These are phyloP conservation scores for Leptoclinus maculatus DNA, from an alignment of 2,797 vertebrate species.

Conservation along the genomic window DNA sequence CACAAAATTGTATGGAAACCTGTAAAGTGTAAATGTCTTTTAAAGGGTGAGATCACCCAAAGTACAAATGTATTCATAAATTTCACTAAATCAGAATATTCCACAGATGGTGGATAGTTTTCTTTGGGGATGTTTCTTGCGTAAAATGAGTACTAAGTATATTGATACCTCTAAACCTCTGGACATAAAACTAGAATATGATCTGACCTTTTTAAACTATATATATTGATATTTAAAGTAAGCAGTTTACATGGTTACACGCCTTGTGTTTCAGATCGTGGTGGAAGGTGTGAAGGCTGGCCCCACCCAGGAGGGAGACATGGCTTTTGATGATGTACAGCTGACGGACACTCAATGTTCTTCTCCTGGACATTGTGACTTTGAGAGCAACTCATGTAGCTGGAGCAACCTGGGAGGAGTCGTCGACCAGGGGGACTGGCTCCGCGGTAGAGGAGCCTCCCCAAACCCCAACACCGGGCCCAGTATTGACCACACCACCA, in stretches of 20 bases:
- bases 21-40: not conserved
- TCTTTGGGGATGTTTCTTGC: not conserved
- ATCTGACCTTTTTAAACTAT: not conserved
- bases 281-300: slow-evolving; percentile 80
- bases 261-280: slow-evolving; percentile 71
- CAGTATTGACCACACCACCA: slow-evolving; percentile 82
- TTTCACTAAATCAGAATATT: not conserved
- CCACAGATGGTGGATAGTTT: not conserved
- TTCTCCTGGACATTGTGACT: slow-evolving; percentile 78
- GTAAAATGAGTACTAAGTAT: not conserved
- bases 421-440: slow-evolving; percentile 81
- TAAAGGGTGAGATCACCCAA: not conserved
- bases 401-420: slow-evolving; percentile 78
- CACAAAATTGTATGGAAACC: too few species aligned
- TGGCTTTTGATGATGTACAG: slow-evolving; percentile 84
- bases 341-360: slow-evolving; percentile 71
- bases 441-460: slow-evolving; percentile 72
- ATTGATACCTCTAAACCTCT: not conserved
- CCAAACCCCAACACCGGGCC: slow-evolving; percentile 74
- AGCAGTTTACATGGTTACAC: not conserved
- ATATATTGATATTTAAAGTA: not conserved
- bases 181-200: not conserved
- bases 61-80: not conserved
- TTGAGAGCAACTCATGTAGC: slow-evolving; percentile 79
- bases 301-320: slow-evolving; percentile 67